Percentiles rank a stretch among this genome's conserved stretches.
These are phyloP conservation scores for Rissa tridactyla DNA, from an alignment of 2,113 vertebrate genomes.

Conservation along the genomic window DNA sequence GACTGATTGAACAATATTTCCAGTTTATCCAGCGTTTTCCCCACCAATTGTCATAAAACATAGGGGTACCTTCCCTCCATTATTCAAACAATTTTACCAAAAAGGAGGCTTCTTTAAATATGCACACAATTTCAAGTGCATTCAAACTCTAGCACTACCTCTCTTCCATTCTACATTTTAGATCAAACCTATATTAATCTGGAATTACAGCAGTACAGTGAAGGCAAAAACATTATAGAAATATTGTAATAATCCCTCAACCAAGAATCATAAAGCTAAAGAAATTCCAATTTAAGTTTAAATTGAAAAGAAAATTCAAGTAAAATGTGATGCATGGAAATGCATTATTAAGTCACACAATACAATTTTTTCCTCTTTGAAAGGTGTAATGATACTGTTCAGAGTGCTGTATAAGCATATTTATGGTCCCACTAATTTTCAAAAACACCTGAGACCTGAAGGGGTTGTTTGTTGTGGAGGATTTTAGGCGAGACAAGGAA, in stretches of 20 bases:
- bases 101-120: background rate
- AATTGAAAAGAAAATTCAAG: constrained; percentile 5
- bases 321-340: background rate
- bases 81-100: background rate
- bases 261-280: background rate
- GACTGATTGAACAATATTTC: background rate
- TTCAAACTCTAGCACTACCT: background rate
- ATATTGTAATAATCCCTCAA: background rate
- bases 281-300: background rate
- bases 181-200: background rate
- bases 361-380: background rate
- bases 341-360: background rate
- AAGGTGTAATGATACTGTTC: background rate
- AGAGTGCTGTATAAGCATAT: background rate
- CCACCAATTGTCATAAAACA: background rate
- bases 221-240: background rate
- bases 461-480: background rate
- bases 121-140: background rate
- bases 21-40: background rate
- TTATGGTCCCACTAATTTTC: background rate
- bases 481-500: background rate
- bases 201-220: background rate
- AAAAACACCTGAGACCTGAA: background rate
- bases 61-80: background rate
- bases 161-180: background rate